Conservation (phyloP, 92 coral and sea anemone genomes). For the Chrysogorgia sp. region DNA sequence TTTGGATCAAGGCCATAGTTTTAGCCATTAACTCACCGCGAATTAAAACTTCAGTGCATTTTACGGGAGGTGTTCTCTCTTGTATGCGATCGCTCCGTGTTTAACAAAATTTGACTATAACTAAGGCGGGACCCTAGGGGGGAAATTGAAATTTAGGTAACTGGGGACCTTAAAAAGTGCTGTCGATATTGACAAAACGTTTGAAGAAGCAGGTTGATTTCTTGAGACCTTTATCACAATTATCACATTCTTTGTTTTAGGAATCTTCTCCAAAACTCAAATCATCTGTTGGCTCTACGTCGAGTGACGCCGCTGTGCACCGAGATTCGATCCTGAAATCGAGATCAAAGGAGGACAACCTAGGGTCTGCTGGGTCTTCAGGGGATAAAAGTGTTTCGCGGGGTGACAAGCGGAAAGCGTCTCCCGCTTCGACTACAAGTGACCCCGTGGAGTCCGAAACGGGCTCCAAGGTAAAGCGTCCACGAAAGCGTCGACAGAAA, state of each 20-base stretch:
- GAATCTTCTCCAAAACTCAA: background rate
- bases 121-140: too few relatives aligned
- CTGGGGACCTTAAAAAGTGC: too few relatives aligned
- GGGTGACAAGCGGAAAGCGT: conserved; percentile 3
- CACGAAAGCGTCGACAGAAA: conserved; percentile 23
- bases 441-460: conserved; percentile 3
- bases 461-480: conserved; percentile 17
- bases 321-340: background rate
- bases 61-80: too few relatives aligned
- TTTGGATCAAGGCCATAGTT: too few relatives aligned
- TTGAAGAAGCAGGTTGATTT: too few relatives aligned
- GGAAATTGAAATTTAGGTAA: too few relatives aligned
- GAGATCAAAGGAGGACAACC: conserved; percentile 3
- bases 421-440: background rate
- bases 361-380: background rate
- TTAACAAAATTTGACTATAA: too few relatives aligned
- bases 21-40: too few relatives aligned
- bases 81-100: too few relatives aligned
- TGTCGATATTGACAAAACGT: too few relatives aligned
- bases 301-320: background rate
- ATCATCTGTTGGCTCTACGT: background rate
- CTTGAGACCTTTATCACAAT: too few relatives aligned
- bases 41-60: too few relatives aligned
- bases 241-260: background rate
- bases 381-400: background rate